Conservation (phyloP, 2,888 invertebrate species). For the Meiosimyza decipiens region DNA sequence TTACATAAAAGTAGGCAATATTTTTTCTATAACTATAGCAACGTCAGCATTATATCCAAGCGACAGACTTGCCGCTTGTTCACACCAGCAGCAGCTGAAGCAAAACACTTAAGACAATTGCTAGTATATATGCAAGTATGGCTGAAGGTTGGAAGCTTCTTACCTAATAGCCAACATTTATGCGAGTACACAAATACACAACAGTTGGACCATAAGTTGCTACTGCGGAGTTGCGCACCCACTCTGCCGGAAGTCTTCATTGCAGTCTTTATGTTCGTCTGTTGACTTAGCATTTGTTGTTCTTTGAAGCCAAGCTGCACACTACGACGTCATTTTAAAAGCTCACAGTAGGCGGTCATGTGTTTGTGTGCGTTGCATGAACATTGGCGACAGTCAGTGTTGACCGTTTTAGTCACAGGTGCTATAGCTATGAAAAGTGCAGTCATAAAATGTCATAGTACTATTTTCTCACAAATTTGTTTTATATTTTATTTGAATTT, state of each 20-base stretch:
- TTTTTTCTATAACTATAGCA: too few relatives aligned
- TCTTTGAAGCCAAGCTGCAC: conserved; percentile 19
- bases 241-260: not conserved
- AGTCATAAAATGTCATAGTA: conserved; percentile 15
- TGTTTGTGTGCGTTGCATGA: conserved; percentile 17
- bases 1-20: not conserved
- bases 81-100: not conserved
- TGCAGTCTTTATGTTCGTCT: not conserved
- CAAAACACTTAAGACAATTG: conserved; percentile 22
- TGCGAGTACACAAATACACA: not conserved
- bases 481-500: too few relatives aligned
- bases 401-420: conserved; percentile 32
- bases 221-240: too few relatives aligned
- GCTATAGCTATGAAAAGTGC: conserved; percentile 30
- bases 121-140: not conserved
- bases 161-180: conserved; percentile 18
- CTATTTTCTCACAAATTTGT: not conserved
- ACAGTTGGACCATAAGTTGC: too few relatives aligned
- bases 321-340: conserved; percentile 43
- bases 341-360: conserved; percentile 28
- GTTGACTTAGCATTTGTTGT: conserved; percentile 20
- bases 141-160: not conserved
- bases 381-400: conserved; percentile 19
- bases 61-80: not conserved
- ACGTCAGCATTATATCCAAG: not conserved